These are phyloP conservation scores for Atethmia centrago DNA, from an alignment of 2,888 invertebrate species.

Conservation along the genomic window DNA sequence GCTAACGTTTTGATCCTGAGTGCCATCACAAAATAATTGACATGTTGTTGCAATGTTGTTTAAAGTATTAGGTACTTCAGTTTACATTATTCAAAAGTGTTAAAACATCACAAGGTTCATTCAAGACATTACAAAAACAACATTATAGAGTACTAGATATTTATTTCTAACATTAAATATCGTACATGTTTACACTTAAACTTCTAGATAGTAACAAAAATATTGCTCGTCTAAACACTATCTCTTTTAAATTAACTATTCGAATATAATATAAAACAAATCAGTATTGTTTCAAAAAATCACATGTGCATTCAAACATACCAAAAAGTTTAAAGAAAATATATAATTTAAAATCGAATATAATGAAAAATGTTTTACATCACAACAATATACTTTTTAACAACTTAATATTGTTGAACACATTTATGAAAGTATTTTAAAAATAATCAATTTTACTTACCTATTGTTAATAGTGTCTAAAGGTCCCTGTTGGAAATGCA, in stretches of 20 bases:
- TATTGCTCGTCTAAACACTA: slow-evolving; percentile 83
- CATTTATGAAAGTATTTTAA: slow-evolving; percentile 43
- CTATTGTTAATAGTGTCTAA: slow-evolving; percentile 59
- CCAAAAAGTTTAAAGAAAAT: slow-evolving; percentile 42
- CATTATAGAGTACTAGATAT: slow-evolving; percentile 78
- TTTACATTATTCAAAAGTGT: slow-evolving; percentile 29
- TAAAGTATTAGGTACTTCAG: slow-evolving; percentile 5
- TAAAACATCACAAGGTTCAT: slow-evolving; percentile 35
- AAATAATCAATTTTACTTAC: slow-evolving; percentile 59
- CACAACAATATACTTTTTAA: slow-evolving; percentile 56
- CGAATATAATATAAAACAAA: slow-evolving; percentile 59
- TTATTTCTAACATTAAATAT: slow-evolving; percentile 86
- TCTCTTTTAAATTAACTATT: slow-evolving; percentile 63
- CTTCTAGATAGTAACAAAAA: slow-evolving; percentile 87
- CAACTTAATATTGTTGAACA: slow-evolving; percentile 55
- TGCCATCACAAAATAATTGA: slow-evolving; percentile 11
- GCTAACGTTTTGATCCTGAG: background rate
- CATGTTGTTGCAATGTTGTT: slow-evolving; percentile 8
- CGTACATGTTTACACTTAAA: slow-evolving; percentile 83
- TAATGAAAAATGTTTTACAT: slow-evolving; percentile 55
- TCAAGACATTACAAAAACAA: slow-evolving; percentile 74
- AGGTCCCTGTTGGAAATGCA: background rate
- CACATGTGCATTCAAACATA: slow-evolving; percentile 52
- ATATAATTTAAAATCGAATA: slow-evolving; percentile 53
- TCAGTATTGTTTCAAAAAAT: slow-evolving; percentile 55